phyloP scores from a whole-genome alignment of 2,888 invertebrate genomes.

The Apeira syringaria region DNA sequence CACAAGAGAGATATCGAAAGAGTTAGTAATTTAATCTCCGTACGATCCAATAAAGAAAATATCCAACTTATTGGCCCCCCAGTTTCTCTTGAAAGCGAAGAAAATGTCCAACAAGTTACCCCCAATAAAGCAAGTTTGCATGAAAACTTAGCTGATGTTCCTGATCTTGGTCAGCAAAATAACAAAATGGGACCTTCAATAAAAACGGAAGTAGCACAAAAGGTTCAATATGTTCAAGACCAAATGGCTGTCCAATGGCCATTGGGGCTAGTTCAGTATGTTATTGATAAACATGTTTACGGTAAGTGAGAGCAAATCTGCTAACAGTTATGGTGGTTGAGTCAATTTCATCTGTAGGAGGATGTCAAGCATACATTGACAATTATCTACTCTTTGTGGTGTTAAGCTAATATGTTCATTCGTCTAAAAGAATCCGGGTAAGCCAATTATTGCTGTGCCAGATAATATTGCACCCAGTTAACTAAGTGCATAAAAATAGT shows the following conservation, averaged over 20 bases:
- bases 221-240: conserved; percentile 1
- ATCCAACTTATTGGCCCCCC: background rate
- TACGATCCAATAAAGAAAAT: background rate
- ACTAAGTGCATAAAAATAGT: too few species aligned
- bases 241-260: conserved; percentile 31
- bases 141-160: background rate
- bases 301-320: too few species aligned
- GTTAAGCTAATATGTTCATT: too few species aligned
- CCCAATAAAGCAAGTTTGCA: background rate
- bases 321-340: too few species aligned
- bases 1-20: too few species aligned
- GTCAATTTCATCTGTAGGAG: too few species aligned
- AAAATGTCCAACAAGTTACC: background rate
- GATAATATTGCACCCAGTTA: too few species aligned
- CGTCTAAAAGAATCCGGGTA: too few species aligned
- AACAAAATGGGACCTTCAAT: background rate
- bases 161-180: background rate
- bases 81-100: background rate
- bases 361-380: too few species aligned
- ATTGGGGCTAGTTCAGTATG: conserved; percentile 42
- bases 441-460: too few species aligned
- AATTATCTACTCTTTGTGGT: too few species aligned
- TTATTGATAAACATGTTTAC: conserved; percentile 34
- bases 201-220: background rate
- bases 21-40: background rate